A percentile compares a stretch with the other conserved stretches of the same genome.
Conservation (phyloP, 1,140 invertebrate species). For the Halotydeus destructor region DNA sequence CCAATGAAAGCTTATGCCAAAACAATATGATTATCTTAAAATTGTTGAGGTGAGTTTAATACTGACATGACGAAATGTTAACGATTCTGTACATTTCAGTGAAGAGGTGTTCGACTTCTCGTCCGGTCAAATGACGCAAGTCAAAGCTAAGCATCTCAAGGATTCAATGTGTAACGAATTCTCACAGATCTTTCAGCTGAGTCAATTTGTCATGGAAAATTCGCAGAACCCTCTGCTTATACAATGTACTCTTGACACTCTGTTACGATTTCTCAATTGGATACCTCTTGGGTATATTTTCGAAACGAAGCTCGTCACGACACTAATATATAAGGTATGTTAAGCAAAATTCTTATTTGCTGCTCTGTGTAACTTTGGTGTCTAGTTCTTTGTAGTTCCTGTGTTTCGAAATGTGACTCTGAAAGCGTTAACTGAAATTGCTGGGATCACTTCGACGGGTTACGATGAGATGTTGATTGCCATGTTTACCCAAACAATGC, state of each 20-base stretch:
- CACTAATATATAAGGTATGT: constrained; percentile 68
- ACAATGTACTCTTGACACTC: constrained; percentile 78
- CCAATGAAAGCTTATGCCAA: constrained; percentile 93
- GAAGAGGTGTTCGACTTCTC: constrained; percentile 99
- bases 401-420: constrained; percentile 95
- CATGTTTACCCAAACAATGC: constrained; percentile 73
- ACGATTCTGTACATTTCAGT: constrained; percentile 31
- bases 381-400: constrained; percentile 80
- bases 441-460: constrained; percentile 33
- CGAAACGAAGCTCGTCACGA: constrained; percentile 89
- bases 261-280: constrained; percentile 95
- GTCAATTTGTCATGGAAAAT: constrained; percentile 93
- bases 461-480: constrained; percentile 80
- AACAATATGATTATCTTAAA: constrained; percentile 99
- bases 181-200: constrained; percentile 89
- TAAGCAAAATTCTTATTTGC: constrained; percentile 6
- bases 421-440: constrained; percentile 94
- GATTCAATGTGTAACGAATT: constrained; percentile 99
- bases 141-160: constrained; percentile 96
- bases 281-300: constrained; percentile 98
- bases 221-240: constrained; percentile 88
- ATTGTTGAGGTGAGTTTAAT: constrained; percentile 40
- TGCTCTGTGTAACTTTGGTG: constrained; percentile 19
- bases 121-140: constrained; percentile 89
- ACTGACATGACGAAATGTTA: background rate